Evolutionary conservation across 2,797 vertebrate genomes (phyloP).

Genomic region (Myotis daubentonii): DNA sequence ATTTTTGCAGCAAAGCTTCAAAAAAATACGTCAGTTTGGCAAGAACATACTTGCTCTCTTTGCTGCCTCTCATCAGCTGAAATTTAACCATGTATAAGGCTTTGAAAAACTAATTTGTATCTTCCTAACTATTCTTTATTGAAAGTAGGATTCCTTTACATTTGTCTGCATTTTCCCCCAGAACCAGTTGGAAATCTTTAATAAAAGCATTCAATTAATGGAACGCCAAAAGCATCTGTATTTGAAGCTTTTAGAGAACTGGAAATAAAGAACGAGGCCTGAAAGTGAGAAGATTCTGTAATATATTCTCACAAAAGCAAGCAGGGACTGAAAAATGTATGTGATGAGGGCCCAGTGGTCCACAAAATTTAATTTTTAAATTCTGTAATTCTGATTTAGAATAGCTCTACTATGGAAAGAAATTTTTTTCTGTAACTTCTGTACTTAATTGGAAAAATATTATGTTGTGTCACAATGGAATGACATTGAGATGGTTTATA

Average conservation of each 20-base stretch:
- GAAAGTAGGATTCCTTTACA: neutral
- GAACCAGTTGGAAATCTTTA: neutral
- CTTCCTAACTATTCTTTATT: neutral
- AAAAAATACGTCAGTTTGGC: neutral
- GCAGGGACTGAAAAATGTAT: neutral
- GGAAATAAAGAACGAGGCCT: neutral
- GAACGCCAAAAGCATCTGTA: neutral
- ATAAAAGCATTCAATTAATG: neutral
- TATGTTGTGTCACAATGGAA: neutral
- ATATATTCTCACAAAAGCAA: neutral
- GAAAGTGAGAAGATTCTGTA: neutral
- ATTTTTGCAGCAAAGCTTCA: neutral
- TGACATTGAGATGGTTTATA: conserved; percentile 6
- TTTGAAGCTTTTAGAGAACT: neutral
- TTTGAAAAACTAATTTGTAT: neutral
- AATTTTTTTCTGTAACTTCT: neutral
- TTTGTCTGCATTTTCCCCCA: neutral
- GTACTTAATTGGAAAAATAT: neutral
- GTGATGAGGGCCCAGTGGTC: neutral
- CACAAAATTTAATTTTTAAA: neutral
- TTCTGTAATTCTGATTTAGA: neutral
- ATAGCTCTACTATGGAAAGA: neutral
- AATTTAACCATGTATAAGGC: neutral
- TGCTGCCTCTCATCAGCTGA: neutral
- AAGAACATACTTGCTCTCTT: neutral